Evolutionary conservation across 2,113 vertebrate genomes (phyloP).

Genomic region (Callaeas wilsoni): DNA sequence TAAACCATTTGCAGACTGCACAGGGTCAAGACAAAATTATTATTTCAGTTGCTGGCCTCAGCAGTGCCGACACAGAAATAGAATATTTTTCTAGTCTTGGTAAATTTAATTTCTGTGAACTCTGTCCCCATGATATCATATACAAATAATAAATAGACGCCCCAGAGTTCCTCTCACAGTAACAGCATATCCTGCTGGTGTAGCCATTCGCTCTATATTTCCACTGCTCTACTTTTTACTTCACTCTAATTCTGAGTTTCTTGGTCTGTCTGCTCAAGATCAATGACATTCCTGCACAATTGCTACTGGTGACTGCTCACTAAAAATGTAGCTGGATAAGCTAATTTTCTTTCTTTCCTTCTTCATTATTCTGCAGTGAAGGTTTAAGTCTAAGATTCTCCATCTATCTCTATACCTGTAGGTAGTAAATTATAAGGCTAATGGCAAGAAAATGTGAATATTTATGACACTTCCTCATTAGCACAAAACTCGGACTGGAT

Average conservation of each 20-base stretch:
- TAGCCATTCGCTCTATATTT: neutral
- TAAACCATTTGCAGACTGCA: conserved; percentile 31
- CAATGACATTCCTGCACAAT: neutral
- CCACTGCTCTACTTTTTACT: neutral
- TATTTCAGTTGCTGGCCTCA: conserved; percentile 44
- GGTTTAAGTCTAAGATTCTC: conserved; percentile 1
- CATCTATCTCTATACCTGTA: conserved; percentile 12
- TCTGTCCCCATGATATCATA: neutral
- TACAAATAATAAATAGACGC: conserved; percentile 34
- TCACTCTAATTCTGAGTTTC: neutral
- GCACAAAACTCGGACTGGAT: neutral
- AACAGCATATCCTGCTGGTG: neutral
- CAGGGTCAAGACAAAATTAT: conserved; percentile 51
- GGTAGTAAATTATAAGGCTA: conserved; percentile 39
- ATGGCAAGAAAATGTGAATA: conserved; percentile 52
- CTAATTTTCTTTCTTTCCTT: conserved; percentile 36
- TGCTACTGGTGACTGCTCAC: neutral
- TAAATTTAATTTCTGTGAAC: conserved; percentile 51
- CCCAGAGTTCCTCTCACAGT: neutral
- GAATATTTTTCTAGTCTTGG: neutral
- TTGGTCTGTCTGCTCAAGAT: neutral
- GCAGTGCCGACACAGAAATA: conserved; percentile 23
- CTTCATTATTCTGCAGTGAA: conserved; percentile 8
- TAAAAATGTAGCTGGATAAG: conserved; percentile 10
- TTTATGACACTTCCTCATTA: conserved; percentile 55